These are phyloP conservation scores for Drosophila auraria DNA, from an alignment of 1,140 invertebrate species.

Conservation along the genomic window DNA sequence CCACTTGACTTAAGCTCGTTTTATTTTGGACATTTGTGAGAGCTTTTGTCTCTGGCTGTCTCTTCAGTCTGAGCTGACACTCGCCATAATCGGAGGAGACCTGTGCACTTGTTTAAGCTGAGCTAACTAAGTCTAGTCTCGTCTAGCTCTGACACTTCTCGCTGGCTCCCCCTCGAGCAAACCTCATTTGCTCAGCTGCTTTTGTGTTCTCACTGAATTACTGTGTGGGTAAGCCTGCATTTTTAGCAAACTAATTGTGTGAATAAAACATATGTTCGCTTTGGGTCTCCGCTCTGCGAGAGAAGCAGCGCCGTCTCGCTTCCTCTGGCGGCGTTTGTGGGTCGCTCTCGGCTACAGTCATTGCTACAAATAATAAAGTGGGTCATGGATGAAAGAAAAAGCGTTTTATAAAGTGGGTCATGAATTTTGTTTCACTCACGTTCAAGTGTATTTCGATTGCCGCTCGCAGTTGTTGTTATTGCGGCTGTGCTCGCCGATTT, in stretches of 20 bases:
- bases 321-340: constrained; percentile 24
- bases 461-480: constrained; percentile 55
- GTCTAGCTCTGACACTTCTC: constrained; percentile 18
- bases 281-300: constrained; percentile 13
- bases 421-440: constrained; percentile 85
- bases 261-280: constrained; percentile 74
- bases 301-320: constrained; percentile 4
- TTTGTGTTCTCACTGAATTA: constrained; percentile 14
- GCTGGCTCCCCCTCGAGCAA: constrained; percentile 2
- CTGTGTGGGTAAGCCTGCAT: constrained; percentile 60
- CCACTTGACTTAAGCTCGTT: background rate
- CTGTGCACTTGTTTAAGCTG: constrained; percentile 27
- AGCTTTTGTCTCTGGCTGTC: constrained; percentile 16
- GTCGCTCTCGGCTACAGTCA: constrained; percentile 55
- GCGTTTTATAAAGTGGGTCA: constrained; percentile 84
- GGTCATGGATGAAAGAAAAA: constrained; percentile 85
- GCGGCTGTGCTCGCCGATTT: constrained; percentile 37
- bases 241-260: constrained; percentile 79
- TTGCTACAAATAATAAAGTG: constrained; percentile 83
- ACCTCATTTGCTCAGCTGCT: constrained; percentile 69
- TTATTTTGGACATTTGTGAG: constrained; percentile 3
- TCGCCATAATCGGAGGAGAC: constrained; percentile 7
- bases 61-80: background rate
- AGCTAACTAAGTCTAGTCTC: constrained; percentile 44
- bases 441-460: constrained; percentile 84